Evolutionary conservation across 1,140 invertebrate species (phyloP).

Genomic region (Drosophila bocki): DNA sequence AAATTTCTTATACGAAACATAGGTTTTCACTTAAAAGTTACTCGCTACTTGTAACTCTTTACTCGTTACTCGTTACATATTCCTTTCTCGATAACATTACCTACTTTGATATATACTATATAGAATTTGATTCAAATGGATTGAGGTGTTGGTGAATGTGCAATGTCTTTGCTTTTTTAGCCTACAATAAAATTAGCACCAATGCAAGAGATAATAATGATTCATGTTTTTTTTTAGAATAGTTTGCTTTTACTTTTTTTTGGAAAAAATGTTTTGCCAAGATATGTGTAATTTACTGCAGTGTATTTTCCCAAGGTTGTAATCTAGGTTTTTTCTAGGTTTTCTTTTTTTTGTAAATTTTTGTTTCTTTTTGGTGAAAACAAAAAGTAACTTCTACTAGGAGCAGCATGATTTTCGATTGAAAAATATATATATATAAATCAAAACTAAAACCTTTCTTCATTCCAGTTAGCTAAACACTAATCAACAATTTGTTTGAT

Average conservation of each 20-base stretch:
- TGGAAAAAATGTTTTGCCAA: constrained; percentile 47
- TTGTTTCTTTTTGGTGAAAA: constrained; percentile 5
- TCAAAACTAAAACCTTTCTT: constrained; percentile 15
- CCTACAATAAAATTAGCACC: constrained; percentile 79
- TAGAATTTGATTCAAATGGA: constrained; percentile 45
- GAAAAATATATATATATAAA: neutral
- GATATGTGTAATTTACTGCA: constrained; percentile 75
- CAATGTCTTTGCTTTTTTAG: constrained; percentile 32
- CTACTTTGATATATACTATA: constrained; percentile 67
- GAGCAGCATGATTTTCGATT: neutral
- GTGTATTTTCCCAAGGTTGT: constrained; percentile 20
- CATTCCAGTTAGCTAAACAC: constrained; percentile 59
- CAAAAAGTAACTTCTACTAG: constrained; percentile 1
- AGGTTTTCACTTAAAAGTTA: neutral
- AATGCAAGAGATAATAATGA: constrained; percentile 75
- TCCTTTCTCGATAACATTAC: constrained; percentile 20
- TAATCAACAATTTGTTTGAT: constrained; percentile 71
- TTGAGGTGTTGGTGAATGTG: constrained; percentile 19
- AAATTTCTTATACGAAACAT: constrained; percentile 31
- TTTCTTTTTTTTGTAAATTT: constrained; percentile 8
- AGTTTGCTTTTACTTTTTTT: neutral
- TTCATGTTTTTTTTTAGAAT: constrained; percentile 29
- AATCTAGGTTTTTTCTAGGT: constrained; percentile 4
- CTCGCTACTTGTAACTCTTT: constrained; percentile 1
- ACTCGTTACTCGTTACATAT: constrained; percentile 2